A percentile compares a stretch with the other conserved stretches of the same genome.
Evolutionary conservation across 92 coral and sea anemone species (phyloP).

Genomic region (Metridium senile): DNA sequence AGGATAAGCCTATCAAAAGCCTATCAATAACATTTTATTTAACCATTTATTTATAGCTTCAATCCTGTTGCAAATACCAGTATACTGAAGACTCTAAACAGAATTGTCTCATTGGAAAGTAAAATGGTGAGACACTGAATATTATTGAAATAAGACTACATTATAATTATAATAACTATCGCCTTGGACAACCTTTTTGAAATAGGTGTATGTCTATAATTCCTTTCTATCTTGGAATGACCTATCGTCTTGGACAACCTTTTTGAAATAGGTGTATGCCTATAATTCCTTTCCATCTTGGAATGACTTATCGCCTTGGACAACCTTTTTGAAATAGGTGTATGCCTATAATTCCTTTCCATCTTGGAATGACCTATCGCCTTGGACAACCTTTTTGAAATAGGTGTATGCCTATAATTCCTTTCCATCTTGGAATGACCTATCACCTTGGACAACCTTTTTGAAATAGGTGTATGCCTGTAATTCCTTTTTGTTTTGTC

Average conservation of each 20-base stretch:
- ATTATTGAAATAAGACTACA: neutral
- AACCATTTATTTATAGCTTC: slow-evolving; percentile 38
- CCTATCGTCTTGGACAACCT: neutral
- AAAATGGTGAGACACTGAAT: slow-evolving; percentile 55
- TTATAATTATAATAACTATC: neutral
- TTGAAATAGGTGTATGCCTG: neutral
- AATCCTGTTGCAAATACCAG: slow-evolving; percentile 97
- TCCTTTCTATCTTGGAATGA: neutral
- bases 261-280: neutral
- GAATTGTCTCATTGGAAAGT: slow-evolving; percentile 69
- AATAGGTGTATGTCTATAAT: neutral
- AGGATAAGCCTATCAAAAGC: too few species aligned
- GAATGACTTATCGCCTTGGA: neutral
- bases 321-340: neutral
- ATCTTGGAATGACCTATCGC: neutral
- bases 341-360: neutral
- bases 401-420: neutral
- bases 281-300: neutral
- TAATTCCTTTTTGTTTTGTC: neutral
- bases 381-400: neutral
- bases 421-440: neutral
- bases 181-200: neutral
- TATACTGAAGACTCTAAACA: slow-evolving; percentile 75
- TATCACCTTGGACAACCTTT: neutral
- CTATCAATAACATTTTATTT: too few species aligned